A percentile compares a stretch with the other conserved stretches of the same genome.
Evolutionary conservation across 2,113 vertebrate genomes (phyloP).

Genomic region (Neolamprologus falcicula): DNA sequence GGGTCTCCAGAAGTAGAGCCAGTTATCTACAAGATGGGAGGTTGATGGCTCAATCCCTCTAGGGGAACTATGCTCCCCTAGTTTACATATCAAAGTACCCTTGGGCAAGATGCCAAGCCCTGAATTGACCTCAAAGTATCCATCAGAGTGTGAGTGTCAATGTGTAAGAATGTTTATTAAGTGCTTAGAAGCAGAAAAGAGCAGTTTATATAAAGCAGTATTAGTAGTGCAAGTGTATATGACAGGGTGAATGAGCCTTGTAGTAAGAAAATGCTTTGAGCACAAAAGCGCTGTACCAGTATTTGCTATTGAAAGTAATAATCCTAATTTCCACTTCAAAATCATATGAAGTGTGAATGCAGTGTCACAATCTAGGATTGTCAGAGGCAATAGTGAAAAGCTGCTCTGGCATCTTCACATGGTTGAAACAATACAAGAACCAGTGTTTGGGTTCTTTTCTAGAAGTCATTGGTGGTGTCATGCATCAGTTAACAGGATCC

Average conservation of each 20-base stretch:
- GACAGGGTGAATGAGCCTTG: background rate
- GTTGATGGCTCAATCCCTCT: background rate
- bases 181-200: background rate
- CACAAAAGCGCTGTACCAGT: background rate
- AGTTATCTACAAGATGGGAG: background rate
- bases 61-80: background rate
- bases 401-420: background rate
- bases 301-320: background rate
- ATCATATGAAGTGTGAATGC: background rate
- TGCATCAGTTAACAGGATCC: background rate
- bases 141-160: background rate
- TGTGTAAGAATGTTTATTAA: background rate
- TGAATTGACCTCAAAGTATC: background rate
- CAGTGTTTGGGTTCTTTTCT: background rate
- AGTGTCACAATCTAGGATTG: background rate
- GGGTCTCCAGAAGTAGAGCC: background rate
- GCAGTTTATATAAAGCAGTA: background rate
- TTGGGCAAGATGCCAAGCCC: background rate
- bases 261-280: background rate
- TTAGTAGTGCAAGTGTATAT: background rate
- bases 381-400: background rate
- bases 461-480: background rate
- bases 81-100: background rate
- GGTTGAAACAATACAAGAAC: background rate
- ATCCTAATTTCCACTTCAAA: background rate